Percentiles rank a stretch among this genome's conserved stretches.
Conservation (phyloP, 2,888 invertebrate genomes). For the Acholoe squamosa region DNA sequence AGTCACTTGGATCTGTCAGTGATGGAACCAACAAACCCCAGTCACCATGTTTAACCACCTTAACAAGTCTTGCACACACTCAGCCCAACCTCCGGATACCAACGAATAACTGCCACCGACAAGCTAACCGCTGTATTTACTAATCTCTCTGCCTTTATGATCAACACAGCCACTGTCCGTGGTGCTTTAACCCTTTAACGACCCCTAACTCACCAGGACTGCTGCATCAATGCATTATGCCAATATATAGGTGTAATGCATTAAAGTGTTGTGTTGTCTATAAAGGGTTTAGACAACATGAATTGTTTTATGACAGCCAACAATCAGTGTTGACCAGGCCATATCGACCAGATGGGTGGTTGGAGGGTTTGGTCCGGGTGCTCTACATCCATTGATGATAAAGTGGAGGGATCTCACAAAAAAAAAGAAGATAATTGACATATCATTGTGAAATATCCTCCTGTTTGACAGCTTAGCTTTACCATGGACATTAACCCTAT, state of each 20-base stretch:
- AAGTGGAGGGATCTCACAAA: no score
- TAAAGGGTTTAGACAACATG: not conserved
- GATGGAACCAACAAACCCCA: slow-evolving; percentile 2
- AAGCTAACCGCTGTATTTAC: slow-evolving; percentile 18
- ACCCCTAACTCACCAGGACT: no score
- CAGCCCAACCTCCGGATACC: not conserved
- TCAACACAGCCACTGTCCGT: not conserved
- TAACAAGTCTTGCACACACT: not conserved
- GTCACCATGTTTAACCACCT: not conserved
- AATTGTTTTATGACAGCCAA: slow-evolving; percentile 20
- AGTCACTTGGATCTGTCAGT: not conserved
- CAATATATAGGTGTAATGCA: no score
- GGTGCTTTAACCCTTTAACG: no score
- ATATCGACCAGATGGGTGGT: not conserved
- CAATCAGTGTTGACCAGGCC: slow-evolving; percentile 14
- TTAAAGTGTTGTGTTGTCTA: no score
- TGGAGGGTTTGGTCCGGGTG: no score
- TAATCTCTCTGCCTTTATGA: slow-evolving; percentile 9
- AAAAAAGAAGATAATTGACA: no score
- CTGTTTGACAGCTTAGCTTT: no score
- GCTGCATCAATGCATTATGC: no score
- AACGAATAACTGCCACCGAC: not conserved
- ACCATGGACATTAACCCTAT: no score
- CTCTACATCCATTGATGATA: no score
- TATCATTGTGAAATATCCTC: no score